Evolutionary conservation across 2,113 vertebrate species (phyloP), one percentile per base, ranked within the genome.

Genomic region (Desmodus rotundus): DNA sequence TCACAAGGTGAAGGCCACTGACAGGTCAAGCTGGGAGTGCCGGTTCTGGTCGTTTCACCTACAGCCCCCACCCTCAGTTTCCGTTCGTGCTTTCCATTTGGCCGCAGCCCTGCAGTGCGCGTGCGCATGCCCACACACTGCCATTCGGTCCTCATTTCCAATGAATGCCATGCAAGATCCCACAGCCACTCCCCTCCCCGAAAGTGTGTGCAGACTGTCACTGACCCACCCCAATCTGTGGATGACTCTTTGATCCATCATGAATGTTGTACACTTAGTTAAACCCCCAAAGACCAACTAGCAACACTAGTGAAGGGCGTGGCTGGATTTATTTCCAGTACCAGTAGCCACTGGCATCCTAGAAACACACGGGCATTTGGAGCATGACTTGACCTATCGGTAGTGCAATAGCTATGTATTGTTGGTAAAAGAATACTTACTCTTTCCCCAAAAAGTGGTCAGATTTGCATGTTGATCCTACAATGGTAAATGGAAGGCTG

Each of bases 1-100:
- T 98, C 89, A 7, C 90, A 87, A 74, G 28, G 93, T 65, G 43
- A 94, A 77, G 97, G 88, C 87, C 73, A 82, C 72, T 76, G 93
- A 82, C 94, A 83, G 97, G 81, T 36, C 50, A 14, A 4, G 74
- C 41, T 14, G 52, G 28, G n/a, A 3, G 13, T 67, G 36, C 94
- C 76, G n/a, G 1, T 47, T 50, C 56, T 9, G 10, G 8, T 52
- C 58, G 1, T 72, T 33, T 43, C 31, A 56, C 7, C 80, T 10
- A 5, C 9, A n/a, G 93, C 92, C 67, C 92, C 58, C 4, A 0
- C 31, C 14, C 0, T 13, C 6, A 24, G 47, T 28, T 38, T 36
- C 43, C 4, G 0, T 22, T 19, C 2, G 0, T 58, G 24, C 50
- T 54, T 58, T 73, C 77, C 70, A 9, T 61, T 87, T 58, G n/a